Conservation (phyloP, 2,113 vertebrate species). For the Nanorana parkeri region DNA sequence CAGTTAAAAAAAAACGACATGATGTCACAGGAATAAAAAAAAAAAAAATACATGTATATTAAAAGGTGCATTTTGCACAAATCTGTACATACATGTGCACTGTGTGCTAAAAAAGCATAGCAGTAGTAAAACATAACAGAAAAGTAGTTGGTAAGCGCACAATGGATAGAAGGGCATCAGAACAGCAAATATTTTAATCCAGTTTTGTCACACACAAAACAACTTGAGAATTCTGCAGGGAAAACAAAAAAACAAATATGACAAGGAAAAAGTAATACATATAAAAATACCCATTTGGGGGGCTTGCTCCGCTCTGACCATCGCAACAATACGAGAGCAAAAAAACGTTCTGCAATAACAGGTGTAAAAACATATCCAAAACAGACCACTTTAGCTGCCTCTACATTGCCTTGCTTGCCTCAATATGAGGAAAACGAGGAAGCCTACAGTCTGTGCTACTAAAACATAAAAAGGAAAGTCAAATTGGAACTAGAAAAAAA, state of each 20-base stretch:
- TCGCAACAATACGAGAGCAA: constrained; percentile 7
- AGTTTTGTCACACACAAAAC: constrained; percentile 27
- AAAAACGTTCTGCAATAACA: constrained; percentile 24
- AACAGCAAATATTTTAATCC: constrained; percentile 12
- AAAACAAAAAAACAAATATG: constrained; percentile 2
- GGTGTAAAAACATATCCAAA: constrained; percentile 39
- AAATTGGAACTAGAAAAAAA: constrained; percentile 14
- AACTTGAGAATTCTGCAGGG: constrained; percentile 14
- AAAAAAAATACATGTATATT: too few relatives aligned
- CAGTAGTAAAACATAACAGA: neutral
- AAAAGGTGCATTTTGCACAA: too few relatives aligned
- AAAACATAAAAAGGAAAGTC: constrained; percentile 30
- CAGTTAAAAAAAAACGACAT: constrained; percentile 72
- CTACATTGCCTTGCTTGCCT: constrained; percentile 42
- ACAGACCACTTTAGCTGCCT: constrained; percentile 42
- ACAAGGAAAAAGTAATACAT: constrained; percentile 6
- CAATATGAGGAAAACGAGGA: constrained; percentile 57
- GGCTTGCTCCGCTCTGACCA: constrained; percentile 2
- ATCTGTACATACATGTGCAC: neutral
- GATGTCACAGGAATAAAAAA: too few relatives aligned
- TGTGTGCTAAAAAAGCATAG: too few relatives aligned
- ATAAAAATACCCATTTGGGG: constrained; percentile 22
- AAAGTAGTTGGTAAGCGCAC: neutral
- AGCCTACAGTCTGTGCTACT: constrained; percentile 38
- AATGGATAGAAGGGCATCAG: neutral